These are phyloP conservation scores for Amiota mariae DNA, from an alignment of 2,888 invertebrate species.

Conservation along the genomic window DNA sequence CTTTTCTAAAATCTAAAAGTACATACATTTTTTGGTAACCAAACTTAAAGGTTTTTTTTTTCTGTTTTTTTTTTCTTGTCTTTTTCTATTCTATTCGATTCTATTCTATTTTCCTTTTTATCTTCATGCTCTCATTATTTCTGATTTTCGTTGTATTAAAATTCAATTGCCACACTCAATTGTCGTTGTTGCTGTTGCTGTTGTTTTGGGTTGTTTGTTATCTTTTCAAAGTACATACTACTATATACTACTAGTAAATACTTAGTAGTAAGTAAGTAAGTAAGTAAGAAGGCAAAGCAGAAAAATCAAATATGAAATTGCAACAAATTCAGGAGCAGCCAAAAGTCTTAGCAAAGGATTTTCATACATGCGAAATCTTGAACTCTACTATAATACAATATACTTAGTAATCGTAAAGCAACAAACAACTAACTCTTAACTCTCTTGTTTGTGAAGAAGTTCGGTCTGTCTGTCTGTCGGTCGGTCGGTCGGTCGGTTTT, in stretches of 20 bases:
- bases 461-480: too few relatives aligned
- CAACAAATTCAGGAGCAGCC: slow-evolving; percentile 20
- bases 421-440: too few relatives aligned
- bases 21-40: slow-evolving; percentile 33
- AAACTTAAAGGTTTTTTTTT: slow-evolving; percentile 31
- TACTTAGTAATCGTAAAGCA: too few relatives aligned
- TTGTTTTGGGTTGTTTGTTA: too few relatives aligned
- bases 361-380: slow-evolving; percentile 18
- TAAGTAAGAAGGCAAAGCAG: background rate
- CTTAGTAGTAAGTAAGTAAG: too few relatives aligned
- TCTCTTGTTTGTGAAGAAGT: too few relatives aligned
- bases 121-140: slow-evolving; percentile 3
- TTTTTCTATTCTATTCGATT: background rate
- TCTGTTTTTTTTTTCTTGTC: background rate
- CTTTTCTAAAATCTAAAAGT: background rate
- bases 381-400: too few relatives aligned
- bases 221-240: too few relatives aligned
- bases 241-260: too few relatives aligned
- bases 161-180: background rate
- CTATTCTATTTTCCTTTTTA: background rate
- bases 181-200: too few relatives aligned
- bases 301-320: slow-evolving; percentile 27
- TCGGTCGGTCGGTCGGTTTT: background rate
- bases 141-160: slow-evolving; percentile 8
- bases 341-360: slow-evolving; percentile 25